Evolutionary conservation across 2,797 vertebrate genomes (phyloP), one percentile per base, ranked within the genome.

Genomic region (Parotocinclus haroldoi): DNA sequence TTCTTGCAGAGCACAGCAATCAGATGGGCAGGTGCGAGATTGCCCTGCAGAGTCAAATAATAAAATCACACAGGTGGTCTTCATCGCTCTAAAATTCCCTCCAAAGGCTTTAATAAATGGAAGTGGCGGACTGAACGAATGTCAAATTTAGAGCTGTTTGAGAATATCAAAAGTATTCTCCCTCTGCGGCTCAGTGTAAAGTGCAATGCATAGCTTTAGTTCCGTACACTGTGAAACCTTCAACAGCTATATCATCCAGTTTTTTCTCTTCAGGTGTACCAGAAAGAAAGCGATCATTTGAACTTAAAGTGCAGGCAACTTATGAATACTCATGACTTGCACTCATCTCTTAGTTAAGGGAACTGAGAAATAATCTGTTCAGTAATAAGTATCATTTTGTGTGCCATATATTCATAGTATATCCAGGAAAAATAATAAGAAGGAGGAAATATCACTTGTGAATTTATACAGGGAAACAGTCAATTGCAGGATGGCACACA

Each of bases 61-160:
- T 77, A 74, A 74, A 79, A 73, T 71, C 62, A 58, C 74, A 75
- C 67, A 70, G 74, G 68, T 80, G 73, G 75, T 65, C 59, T 78
- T 69, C 70, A 57, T 75, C 46, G 51, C 62, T 77, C 11, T 27
- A 2, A 36, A 72, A 48, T 19, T 40, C 42, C 19, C 63, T 44
- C 65, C 3, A 69, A 72, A 68, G 64, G 59, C 66, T 53, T 44
- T 16, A 79, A 76, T 81, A 63, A 58, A 74, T 80, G 54, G 58
- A 70, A 53, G 58, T 66, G 52, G 39, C 19, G 60, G 66, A 46
- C 64, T 63, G 62, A 62, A 72, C 71, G 37, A 78, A 76, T 73
- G 60, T 73, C 68, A 57, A 56, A 75, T 39, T 72, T 54, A 59
- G 50, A 59, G 60, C 52, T 16, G 13, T 53, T 62, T 58, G 27